Evolutionary conservation across 2,888 invertebrate genomes (phyloP).

Genomic region (Dichetophora obliterata): DNA sequence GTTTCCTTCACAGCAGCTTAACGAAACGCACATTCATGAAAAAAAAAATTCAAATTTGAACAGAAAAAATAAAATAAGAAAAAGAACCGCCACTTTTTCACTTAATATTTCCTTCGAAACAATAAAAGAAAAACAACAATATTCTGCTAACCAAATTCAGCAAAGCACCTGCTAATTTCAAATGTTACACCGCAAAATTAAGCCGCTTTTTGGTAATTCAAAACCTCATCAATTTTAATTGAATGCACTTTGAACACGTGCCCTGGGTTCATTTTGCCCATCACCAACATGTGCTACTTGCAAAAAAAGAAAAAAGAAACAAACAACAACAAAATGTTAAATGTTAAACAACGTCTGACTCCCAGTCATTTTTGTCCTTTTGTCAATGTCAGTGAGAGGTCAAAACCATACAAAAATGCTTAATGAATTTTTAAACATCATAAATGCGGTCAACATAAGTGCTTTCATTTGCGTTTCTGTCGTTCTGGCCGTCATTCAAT

Average conservation of each 20-base stretch:
- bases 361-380: not conserved
- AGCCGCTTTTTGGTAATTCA: conserved; percentile 7
- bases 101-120: no score
- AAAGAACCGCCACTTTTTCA: not conserved
- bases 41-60: not conserved
- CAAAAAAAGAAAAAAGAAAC: not conserved
- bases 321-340: not conserved
- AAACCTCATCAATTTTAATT: conserved; percentile 32
- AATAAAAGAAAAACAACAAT: not conserved
- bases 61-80: not conserved
- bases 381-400: conserved; percentile 10
- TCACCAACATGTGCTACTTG: not conserved
- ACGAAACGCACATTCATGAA: not conserved
- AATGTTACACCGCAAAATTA: no score
- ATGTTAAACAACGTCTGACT: not conserved
- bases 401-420: conserved; percentile 1
- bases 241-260: conserved; percentile 31
- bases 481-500: not conserved
- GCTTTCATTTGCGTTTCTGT: not conserved
- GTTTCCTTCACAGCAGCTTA: no score
- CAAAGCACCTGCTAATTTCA: not conserved
- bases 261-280: not conserved
- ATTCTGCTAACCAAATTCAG: not conserved
- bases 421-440: conserved; percentile 32
- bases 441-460: not conserved